Evolutionary conservation across 2,888 invertebrate species (phyloP).

Genomic region (Metallyticus violacea): DNA sequence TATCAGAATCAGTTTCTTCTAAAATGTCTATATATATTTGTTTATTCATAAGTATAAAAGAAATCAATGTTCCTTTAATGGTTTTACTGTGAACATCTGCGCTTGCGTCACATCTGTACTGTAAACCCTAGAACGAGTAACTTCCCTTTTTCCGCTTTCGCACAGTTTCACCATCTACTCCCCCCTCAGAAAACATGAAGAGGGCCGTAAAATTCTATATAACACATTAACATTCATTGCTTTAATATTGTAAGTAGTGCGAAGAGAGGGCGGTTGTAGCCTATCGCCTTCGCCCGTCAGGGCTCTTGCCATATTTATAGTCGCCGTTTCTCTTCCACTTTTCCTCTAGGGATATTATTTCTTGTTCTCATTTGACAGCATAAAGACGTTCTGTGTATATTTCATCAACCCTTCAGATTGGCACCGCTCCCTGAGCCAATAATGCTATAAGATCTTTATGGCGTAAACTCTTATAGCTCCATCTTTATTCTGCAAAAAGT

Average conservation of each 20-base stretch:
- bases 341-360: background rate
- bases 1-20: no score
- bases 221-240: constrained; percentile 1
- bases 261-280: background rate
- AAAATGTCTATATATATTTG: no score
- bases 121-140: background rate
- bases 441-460: background rate
- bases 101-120: background rate
- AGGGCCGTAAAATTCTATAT: background rate
- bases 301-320: no score
- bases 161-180: background rate
- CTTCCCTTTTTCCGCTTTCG: background rate
- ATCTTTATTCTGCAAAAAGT: background rate
- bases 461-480: background rate
- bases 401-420: background rate
- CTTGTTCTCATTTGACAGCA: background rate
- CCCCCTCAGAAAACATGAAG: background rate
- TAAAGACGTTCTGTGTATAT: background rate
- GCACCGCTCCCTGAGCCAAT: background rate
- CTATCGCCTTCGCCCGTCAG: background rate
- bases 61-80: no score
- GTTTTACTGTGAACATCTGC: background rate
- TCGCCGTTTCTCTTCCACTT: no score
- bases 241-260: background rate
- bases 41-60: no score